Base-by-base conservation (phyloP, 2,888 invertebrate genomes). In the Phyto melanocephala region DNA sequence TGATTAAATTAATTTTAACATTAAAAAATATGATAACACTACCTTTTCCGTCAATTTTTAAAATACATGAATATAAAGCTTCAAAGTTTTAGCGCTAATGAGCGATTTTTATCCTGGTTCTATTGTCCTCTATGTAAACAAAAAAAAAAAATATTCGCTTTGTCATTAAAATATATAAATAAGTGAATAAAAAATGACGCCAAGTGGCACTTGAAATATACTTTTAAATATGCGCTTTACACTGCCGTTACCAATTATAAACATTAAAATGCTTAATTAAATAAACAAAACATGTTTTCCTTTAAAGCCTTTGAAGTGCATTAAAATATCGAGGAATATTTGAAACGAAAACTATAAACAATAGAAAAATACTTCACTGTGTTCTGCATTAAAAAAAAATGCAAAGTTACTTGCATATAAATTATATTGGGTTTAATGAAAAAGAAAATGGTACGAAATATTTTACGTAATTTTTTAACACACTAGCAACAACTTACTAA, bases 231-330 rank as follows among this genome's bases (percentile, higher is more conserved):
- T n/a, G 2, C 7, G 47, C 28, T 50, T 47, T 15, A n/a, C n/a
- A n/a, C n/a, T n/a, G 37, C 37, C 8, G 54, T 74, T 20, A 35
- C 35, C 45, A 67, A 71, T 54, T 58, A n/a, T 52, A 1, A 22
- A 50, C 15, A 56, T 50, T 40, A 52, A 67, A 68, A 52, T 56
- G 40, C 15, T 68, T 68, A 60, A 76, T 68, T 68, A 60, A 67
- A 42, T 65, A 35, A 56, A 65, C 13, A 35, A 58, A 60, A 20
- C 2, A 1, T 20, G n/a, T 50, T 63, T 37, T 3, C 37, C 13
- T 28, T 58, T 60, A 8, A 15, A 28, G 67, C 20, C 67, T 58
- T 50, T 67, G 24, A 15, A 37, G 15, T 67, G 11, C 17, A 35
- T 40, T 42, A 50, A 40, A 28, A 42, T 20, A 50, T 40, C 1